Percentiles rank a stretch among this genome's conserved stretches.
These are phyloP conservation scores for Chloroceryle amazona DNA, from an alignment of 2,797 vertebrate genomes.

Conservation along the genomic window DNA sequence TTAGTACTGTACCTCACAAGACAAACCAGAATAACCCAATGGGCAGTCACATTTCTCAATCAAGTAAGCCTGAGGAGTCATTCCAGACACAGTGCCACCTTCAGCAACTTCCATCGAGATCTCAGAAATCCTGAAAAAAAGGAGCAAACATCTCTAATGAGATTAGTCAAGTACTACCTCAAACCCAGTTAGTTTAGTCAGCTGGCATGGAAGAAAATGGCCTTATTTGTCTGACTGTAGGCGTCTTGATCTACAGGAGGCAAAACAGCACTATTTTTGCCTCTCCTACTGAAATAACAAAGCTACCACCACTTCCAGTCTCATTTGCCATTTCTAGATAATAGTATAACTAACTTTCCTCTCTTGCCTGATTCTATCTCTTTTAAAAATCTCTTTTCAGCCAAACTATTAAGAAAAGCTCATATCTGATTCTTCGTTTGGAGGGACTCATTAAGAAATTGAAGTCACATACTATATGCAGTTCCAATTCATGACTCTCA, in stretches of 20 bases:
- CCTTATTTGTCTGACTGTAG: neutral
- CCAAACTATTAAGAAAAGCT: constrained; percentile 21
- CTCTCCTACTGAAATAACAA: neutral
- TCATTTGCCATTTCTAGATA: constrained; percentile 22
- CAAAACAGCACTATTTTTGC: neutral
- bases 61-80: constrained; percentile 85
- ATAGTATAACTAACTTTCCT: neutral
- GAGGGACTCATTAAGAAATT: constrained; percentile 58
- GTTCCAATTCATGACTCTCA: constrained; percentile 55
- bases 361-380: neutral
- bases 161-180: neutral
- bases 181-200: neutral
- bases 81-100: constrained; percentile 78
- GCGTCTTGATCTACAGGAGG: neutral
- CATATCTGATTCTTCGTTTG: constrained; percentile 23
- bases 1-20: constrained; percentile 90
- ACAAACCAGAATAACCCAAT: constrained; percentile 90
- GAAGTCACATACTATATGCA: constrained; percentile 47
- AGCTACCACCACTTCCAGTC: neutral
- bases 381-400: neutral
- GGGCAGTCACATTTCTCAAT: constrained; percentile 95
- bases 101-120: constrained; percentile 93
- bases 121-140: constrained; percentile 91
- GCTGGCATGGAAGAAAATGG: neutral
- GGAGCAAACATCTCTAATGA: neutral